phyloP scores from a whole-genome alignment of 1,140 invertebrate species.

The Drosophila repleta region DNA sequence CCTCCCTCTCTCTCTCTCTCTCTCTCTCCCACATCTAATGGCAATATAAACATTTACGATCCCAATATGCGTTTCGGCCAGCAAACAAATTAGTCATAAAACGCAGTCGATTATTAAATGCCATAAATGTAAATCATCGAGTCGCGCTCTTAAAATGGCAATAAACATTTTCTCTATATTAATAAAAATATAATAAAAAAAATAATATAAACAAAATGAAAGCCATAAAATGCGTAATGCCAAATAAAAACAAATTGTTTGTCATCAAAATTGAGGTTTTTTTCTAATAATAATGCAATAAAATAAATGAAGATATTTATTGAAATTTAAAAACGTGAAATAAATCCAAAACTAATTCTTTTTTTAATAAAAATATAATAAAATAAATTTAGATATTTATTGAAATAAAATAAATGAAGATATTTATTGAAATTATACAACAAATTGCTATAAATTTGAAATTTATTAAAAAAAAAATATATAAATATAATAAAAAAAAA shows the following conservation, averaged over 20 bases:
- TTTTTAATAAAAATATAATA: too few relatives aligned
- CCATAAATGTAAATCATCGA: conserved; percentile 65
- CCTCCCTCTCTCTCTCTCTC: conserved; percentile 9
- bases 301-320: conserved; percentile 18
- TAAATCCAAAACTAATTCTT: too few relatives aligned
- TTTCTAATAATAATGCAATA: conserved; percentile 3
- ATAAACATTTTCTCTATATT: conserved; percentile 40
- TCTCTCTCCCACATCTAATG: conserved; percentile 34
- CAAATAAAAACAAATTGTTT: conserved; percentile 34
- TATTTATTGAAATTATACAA: too few relatives aligned
- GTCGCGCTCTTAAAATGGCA: conserved; percentile 25
- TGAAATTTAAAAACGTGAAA: too few relatives aligned
- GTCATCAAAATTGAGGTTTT: conserved; percentile 16
- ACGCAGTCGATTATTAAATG: conserved; percentile 66
- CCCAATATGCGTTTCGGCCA: conserved; percentile 25
- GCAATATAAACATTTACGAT: conserved; percentile 51
- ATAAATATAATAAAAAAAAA: too few relatives aligned
- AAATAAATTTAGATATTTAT: too few relatives aligned
- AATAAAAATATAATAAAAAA: conserved; percentile 41
- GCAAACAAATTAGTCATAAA: conserved; percentile 65
- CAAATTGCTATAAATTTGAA: too few relatives aligned
- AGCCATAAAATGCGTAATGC: conserved; percentile 4
- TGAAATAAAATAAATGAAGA: too few relatives aligned
- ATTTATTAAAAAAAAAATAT: too few relatives aligned
- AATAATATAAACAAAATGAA: conserved; percentile 10